Conservation (phyloP, 1,140 invertebrate genomes). For the Chelonus insularis region DNA sequence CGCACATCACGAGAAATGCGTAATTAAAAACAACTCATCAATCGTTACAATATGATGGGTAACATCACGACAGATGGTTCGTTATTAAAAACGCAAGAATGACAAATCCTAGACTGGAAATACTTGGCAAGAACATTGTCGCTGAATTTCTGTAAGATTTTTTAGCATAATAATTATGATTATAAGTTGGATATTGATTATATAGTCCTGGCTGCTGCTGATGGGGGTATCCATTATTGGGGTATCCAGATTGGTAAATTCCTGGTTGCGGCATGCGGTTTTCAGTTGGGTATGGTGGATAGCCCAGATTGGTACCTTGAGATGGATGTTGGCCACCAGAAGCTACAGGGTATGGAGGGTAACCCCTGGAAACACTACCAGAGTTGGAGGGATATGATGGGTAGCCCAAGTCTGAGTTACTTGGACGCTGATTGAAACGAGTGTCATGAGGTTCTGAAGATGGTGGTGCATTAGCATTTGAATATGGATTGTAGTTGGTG, state of each 20-base stretch:
- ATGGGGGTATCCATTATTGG: conserved; percentile 32
- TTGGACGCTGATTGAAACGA: conserved; percentile 26
- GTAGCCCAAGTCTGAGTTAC: conserved; percentile 35
- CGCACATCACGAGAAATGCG: too few species aligned
- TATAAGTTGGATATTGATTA: conserved; percentile 36
- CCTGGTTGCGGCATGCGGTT: conserved; percentile 46
- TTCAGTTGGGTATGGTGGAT: conserved; percentile 48
- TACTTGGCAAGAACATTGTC: not conserved
- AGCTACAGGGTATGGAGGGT: conserved; percentile 35
- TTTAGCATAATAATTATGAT: conserved; percentile 33
- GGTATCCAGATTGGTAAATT: conserved; percentile 34
- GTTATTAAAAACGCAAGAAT: conserved; percentile 7
- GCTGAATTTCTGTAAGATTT: conserved; percentile 21
- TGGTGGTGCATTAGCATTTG: conserved; percentile 54
- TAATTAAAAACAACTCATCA: conserved; percentile 1
- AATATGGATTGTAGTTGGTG: conserved; percentile 46
- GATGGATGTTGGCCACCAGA: conserved; percentile 7
- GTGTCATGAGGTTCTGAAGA: conserved; percentile 39
- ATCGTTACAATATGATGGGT: not conserved
- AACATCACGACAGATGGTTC: conserved; percentile 30
- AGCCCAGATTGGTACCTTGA: conserved; percentile 35
- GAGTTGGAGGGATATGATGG: conserved; percentile 34
- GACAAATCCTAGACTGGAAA: conserved; percentile 9
- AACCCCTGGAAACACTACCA: conserved; percentile 33
- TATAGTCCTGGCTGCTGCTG: conserved; percentile 33